Percentiles rank a stretch among this genome's conserved stretches.
Conservation (phyloP, 2,888 invertebrate genomes). For the Phasia obesa region DNA sequence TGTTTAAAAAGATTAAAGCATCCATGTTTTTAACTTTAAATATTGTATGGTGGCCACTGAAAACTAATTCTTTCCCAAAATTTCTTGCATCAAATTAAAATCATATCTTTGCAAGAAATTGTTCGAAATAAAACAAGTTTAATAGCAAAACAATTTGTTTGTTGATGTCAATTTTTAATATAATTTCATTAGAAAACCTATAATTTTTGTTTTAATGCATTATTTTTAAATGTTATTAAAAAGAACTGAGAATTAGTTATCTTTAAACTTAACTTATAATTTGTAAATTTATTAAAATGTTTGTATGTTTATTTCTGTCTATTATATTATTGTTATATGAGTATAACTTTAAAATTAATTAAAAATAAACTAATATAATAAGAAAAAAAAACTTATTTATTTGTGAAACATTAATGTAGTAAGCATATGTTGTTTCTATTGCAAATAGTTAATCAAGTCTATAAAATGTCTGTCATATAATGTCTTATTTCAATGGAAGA, state of each 20-base stretch:
- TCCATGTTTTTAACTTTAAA: no score
- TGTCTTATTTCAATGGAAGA: constrained; percentile 16
- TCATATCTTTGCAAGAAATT: no score
- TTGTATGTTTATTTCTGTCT: neutral
- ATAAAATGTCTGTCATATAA: constrained; percentile 13
- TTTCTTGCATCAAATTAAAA: no score
- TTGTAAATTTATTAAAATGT: constrained; percentile 11
- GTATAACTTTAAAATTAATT: constrained; percentile 5
- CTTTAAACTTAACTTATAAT: constrained; percentile 50
- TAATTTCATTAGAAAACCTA: constrained; percentile 47
- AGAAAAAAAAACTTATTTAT: neutral
- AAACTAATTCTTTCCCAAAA: no score
- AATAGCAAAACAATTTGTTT: neutral
- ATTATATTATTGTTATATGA: constrained; percentile 17
- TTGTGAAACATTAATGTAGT: constrained; percentile 11
- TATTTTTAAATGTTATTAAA: constrained; percentile 29
- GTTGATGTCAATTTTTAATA: constrained; percentile 10
- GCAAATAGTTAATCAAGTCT: constrained; percentile 7
- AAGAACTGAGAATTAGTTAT: constrained; percentile 11
- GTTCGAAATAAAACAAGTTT: no score
- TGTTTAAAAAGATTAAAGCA: no score
- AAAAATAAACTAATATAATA: neutral
- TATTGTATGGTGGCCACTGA: no score
- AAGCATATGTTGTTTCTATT: constrained; percentile 27
- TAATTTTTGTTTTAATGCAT: constrained; percentile 16